A percentile compares a stretch with the other conserved stretches of the same genome.
These are phyloP conservation scores for Apamea monoglypha DNA, from an alignment of 2,888 invertebrate genomes.

Conservation along the genomic window DNA sequence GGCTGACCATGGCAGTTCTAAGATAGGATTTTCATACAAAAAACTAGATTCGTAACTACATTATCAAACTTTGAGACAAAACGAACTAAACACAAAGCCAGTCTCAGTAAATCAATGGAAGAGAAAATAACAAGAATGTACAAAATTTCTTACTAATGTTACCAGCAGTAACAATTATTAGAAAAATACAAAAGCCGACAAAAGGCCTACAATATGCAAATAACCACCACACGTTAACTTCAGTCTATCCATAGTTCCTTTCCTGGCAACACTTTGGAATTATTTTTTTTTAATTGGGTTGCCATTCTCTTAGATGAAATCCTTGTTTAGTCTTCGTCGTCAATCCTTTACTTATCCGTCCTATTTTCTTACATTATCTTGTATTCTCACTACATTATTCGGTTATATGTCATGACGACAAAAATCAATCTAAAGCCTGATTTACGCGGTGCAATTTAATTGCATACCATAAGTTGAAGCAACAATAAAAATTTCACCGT, in stretches of 20 bases:
- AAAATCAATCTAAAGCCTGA: not conserved
- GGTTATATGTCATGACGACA: not conserved
- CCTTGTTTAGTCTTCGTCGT: not conserved
- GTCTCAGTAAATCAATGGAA: slow-evolving; percentile 47
- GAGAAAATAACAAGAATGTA: slow-evolving; percentile 52
- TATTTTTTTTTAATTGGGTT: not conserved
- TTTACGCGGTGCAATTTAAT: no score
- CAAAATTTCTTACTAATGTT: slow-evolving; percentile 39
- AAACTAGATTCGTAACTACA: slow-evolving; percentile 40
- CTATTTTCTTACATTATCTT: not conserved
- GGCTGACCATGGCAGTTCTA: not conserved
- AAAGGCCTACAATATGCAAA: slow-evolving; percentile 61
- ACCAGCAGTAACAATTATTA: slow-evolving; percentile 51
- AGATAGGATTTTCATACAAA: slow-evolving; percentile 43
- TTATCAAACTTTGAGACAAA: slow-evolving; percentile 46
- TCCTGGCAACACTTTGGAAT: slow-evolving; percentile 61
- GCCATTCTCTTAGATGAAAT: not conserved
- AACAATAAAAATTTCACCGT: not conserved
- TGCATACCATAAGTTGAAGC: not conserved
- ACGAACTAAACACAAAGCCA: slow-evolving; percentile 46
- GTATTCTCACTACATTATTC: not conserved
- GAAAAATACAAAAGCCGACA: slow-evolving; percentile 71
- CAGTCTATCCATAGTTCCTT: slow-evolving; percentile 65
- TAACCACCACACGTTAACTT: slow-evolving; percentile 59
- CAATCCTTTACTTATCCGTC: not conserved